These are phyloP conservation scores for Bombus terrestris DNA, from an alignment of 1,140 invertebrate species.

Conservation along the genomic window DNA sequence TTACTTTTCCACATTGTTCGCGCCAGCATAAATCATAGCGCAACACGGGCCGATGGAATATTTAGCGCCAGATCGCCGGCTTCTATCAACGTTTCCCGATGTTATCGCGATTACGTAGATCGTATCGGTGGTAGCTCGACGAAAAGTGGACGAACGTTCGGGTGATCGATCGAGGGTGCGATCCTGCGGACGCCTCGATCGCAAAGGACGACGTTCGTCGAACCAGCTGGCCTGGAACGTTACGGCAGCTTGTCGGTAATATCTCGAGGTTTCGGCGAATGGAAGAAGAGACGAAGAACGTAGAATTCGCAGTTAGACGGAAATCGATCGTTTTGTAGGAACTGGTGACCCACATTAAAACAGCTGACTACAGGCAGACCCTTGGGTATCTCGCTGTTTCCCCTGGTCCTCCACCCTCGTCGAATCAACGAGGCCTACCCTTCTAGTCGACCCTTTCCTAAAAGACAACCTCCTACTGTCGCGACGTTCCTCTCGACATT, in stretches of 20 bases:
- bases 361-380: conserved; percentile 73
- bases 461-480: conserved; percentile 37
- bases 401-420: conserved; percentile 61
- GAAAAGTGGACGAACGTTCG: conserved; percentile 34
- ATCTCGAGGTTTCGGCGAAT: background rate
- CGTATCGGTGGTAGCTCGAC: conserved; percentile 25
- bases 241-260: background rate
- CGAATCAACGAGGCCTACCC: conserved; percentile 64
- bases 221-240: conserved; percentile 15
- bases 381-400: conserved; percentile 59
- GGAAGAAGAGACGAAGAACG: background rate
- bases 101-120: conserved; percentile 50
- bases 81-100: conserved; percentile 49
- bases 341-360: conserved; percentile 80
- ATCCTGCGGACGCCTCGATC: conserved; percentile 14
- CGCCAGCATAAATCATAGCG: conserved; percentile 29
- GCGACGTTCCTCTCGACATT: conserved; percentile 28
- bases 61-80: conserved; percentile 23
- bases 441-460: conserved; percentile 43
- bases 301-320: conserved; percentile 27
- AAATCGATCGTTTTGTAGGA: conserved; percentile 77
- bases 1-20: conserved; percentile 36
- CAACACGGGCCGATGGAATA: conserved; percentile 3
- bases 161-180: conserved; percentile 34
- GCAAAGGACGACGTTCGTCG: background rate